phyloP scores from a whole-genome alignment of 1,140 invertebrate species.

The Heliconius himera region DNA sequence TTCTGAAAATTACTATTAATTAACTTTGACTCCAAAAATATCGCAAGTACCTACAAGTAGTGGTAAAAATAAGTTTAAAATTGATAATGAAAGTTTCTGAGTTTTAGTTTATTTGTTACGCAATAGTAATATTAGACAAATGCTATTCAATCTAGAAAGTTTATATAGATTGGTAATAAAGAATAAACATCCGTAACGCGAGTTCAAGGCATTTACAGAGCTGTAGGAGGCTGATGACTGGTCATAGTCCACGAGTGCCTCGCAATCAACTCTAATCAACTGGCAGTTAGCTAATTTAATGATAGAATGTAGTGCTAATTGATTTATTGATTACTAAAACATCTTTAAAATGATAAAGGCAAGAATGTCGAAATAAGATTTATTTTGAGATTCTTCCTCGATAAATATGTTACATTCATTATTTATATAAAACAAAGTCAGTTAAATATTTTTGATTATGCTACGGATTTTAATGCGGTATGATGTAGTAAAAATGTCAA shows the following conservation, averaged over 20 bases:
- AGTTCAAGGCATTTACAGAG: conserved; percentile 12
- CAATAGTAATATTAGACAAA: background rate
- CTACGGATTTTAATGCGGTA: too few relatives aligned
- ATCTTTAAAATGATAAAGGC: background rate
- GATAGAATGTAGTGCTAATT: background rate
- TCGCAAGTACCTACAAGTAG: too few relatives aligned
- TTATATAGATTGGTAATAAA: conserved; percentile 15
- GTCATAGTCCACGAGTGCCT: conserved; percentile 11
- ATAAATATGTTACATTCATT: background rate
- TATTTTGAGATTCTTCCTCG: background rate
- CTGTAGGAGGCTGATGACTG: conserved; percentile 15
- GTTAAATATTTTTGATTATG: too few relatives aligned
- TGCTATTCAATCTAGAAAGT: conserved; percentile 16
- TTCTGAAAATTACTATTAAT: too few relatives aligned
- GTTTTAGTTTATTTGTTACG: background rate
- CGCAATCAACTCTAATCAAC: conserved; percentile 11
- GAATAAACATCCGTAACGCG: background rate
- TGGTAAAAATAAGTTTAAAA: background rate
- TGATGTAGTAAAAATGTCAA: too few relatives aligned
- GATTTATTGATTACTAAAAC: background rate
- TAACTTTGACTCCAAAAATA: too few relatives aligned
- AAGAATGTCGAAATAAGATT: background rate
- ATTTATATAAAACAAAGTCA: background rate
- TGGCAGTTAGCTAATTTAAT: conserved; percentile 5
- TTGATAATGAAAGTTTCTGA: background rate